Evolutionary conservation across 1,140 invertebrate genomes (phyloP), one percentile per base, ranked within the genome.

Genomic region (Trachelipus rathkii): DNA sequence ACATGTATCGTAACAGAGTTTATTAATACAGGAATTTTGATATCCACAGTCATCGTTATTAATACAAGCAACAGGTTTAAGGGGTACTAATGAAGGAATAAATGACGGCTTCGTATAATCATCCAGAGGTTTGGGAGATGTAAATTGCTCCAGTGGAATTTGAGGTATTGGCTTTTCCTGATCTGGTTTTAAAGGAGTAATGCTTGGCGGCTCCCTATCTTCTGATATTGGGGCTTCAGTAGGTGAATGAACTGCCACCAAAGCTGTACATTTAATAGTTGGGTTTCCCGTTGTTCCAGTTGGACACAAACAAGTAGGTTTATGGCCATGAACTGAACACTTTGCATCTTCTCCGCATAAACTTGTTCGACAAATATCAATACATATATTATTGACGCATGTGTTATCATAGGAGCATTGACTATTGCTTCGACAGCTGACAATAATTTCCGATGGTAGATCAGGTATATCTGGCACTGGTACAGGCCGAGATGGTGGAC

Each of bases 41-140:
- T 91, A 91, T 0, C 93, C 92, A 87, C 95, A 96, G 71, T 96
- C 92, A 33, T 89, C 86, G 83, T 96, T 91, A 9, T 87, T 85
- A 79, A 46, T 23, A 68, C 73, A 75, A 9, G 73, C 73, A 23
- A 75, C 19, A 23, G 45, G 23, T 24, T 46, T 23, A 7, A 33
- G 9, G 10, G 73, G 72, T n/a, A 74, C 5, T 15, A 74, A 60
- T 60, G 8, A 2, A 19, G 50, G 50, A 60, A 19, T 13, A 60
- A 3, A 8, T 15, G 50, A 8, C 8, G 11, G 11, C 8, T 60
- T 60, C 11, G 50, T 3, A 13, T 13, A 60, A 60, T 13, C 11
- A 15, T 60, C 50, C 50, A 4, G 50, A 19, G 50, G 19, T 60
- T 8, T 19, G 50, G 50, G 50, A 60, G 50, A 60, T 60, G 50